Base-by-base conservation (phyloP, 2,113 vertebrate species). In the Cheilinus undulatus region DNA sequence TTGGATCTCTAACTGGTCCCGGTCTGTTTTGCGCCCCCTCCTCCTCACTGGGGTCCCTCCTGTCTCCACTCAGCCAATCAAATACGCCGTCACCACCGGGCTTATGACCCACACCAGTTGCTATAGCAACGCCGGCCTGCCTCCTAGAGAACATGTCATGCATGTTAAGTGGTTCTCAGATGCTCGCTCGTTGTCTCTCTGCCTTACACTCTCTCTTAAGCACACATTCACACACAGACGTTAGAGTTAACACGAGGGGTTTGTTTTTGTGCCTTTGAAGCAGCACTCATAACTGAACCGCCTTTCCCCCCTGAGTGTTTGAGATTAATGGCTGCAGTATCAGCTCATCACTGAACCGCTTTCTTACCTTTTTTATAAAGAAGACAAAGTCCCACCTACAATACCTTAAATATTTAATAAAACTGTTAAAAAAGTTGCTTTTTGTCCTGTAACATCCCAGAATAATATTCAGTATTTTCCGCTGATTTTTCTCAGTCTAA, bases 121-220 rank as follows among this genome's bases (percentile, higher is more conserved):
- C 90, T 62, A 90, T 88, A 75, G 88, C 81, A 88, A 91, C 90
- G 14, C 57, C 71, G 73, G 67, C 86, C 89, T 91, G 87, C 87
- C 90, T 92, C 86, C 84, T 5, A 12, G 83, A 87, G 84, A 88
- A 87, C 90, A 86, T 85, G 86, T 82, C 84, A 83, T 89, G 90
- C 89, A 91, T 92, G 84, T 91, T 91, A 92, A 92, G 91, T 90
- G 86, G 69, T 75, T 86, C 82, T 80, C 72, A 65, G 84, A 90
- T 85, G 78, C 78, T 89, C 71, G 0, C 75, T 67, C 62, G 78
- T 74, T 85, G 82, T 87, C 78, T 82, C 70, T 64, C 65, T 64
- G 52, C 53, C 77, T 76, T 56, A 3, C 15, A 9, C 59, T 69
- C 50, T 23, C 68, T 77, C 67, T 68, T 68, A 76, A 82, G 49